phyloP scores from a whole-genome alignment of 2,113 vertebrate species.

The Colossoma macropomum region DNA sequence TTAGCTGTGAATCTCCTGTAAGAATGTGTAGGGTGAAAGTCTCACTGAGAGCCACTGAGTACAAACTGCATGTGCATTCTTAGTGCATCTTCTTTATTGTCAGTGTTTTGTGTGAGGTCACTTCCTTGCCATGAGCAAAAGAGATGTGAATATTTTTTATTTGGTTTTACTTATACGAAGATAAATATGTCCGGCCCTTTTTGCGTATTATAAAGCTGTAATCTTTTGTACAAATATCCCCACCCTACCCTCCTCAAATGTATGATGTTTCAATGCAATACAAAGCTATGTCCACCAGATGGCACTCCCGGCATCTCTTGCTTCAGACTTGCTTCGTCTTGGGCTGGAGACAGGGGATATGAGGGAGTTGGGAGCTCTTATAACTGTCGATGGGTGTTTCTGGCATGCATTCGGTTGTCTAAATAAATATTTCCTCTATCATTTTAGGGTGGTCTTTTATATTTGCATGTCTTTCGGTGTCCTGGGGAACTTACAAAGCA shows the following conservation, averaged over 20 bases:
- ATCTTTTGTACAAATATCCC: slow-evolving; percentile 42
- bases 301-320: slow-evolving; percentile 75
- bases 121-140: slow-evolving; percentile 77
- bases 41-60: slow-evolving; percentile 77
- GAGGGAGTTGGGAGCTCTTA: slow-evolving; percentile 48
- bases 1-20: slow-evolving; percentile 79
- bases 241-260: slow-evolving; percentile 65
- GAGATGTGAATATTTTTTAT: slow-evolving; percentile 80
- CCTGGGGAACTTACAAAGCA: not conserved
- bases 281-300: slow-evolving; percentile 66
- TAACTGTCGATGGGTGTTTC: slow-evolving; percentile 62
- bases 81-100: slow-evolving; percentile 84
- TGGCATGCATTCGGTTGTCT: slow-evolving; percentile 64
- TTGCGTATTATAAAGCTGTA: slow-evolving; percentile 68
- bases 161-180: slow-evolving; percentile 78
- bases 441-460: slow-evolving; percentile 31
- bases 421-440: slow-evolving; percentile 65
- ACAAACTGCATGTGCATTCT: slow-evolving; percentile 90
- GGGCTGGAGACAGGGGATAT: slow-evolving; percentile 23
- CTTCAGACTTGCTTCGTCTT: slow-evolving; percentile 73
- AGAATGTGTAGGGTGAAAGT: slow-evolving; percentile 75
- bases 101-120: slow-evolving; percentile 85
- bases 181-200: slow-evolving; percentile 74
- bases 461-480: slow-evolving; percentile 24
- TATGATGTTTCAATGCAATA: slow-evolving; percentile 75